Percentiles rank a stretch among this genome's conserved stretches.
Evolutionary conservation across 2,797 vertebrate species (phyloP).

Genomic region (Jordanella pulchra): DNA sequence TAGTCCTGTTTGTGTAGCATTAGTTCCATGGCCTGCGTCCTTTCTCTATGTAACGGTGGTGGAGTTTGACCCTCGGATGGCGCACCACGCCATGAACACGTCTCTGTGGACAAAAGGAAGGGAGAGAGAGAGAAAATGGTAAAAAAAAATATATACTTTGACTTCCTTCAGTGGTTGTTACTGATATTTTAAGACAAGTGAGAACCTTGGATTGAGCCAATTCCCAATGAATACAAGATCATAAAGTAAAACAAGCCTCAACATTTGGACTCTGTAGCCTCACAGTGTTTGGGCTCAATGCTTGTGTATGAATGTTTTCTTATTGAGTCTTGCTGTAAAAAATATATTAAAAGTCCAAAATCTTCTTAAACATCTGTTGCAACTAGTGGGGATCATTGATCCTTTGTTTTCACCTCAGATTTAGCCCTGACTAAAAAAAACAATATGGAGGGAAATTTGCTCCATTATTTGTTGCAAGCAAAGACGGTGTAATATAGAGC

Average conservation of each 20-base stretch:
- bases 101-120: constrained; percentile 75
- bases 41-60: constrained; percentile 81
- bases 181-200: neutral
- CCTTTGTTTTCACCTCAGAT: no score
- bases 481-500: no score
- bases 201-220: neutral
- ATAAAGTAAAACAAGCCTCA: no score
- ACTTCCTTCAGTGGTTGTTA: neutral
- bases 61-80: constrained; percentile 85
- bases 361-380: neutral
- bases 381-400: neutral
- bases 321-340: neutral
- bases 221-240: no score
- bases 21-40: neutral
- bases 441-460: no score
- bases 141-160: neutral
- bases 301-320: neutral
- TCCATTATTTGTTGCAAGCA: no score
- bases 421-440: no score
- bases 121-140: neutral
- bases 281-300: neutral
- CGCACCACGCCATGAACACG: constrained; percentile 90
- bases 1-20: constrained; percentile 5
- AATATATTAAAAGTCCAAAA: neutral
- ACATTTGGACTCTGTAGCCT: neutral